Base-by-base conservation (phyloP, 2,888 invertebrate species). In the Oxyscelio sp. region DNA sequence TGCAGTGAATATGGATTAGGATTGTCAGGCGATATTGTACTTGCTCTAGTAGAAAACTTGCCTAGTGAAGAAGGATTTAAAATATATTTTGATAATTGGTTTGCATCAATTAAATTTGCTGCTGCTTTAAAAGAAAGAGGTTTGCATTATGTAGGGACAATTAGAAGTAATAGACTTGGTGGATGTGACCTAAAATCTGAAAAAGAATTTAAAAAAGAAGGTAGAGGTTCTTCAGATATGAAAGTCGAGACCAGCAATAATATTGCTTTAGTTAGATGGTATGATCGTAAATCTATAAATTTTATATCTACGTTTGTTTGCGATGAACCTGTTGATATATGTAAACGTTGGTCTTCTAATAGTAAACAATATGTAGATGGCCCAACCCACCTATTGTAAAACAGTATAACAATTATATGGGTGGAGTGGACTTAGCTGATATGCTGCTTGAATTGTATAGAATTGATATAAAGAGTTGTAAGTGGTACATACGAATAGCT, bases 401-500 rank as follows among this genome's bases (percentile, higher is more conserved):
- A n/a, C 43, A 74, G 15, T 74, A 74, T 15, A 74, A 63, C 13
- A 63, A 2, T 38, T 73, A 40, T 34, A 73, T 73, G 45, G 54
- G 54, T 6, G 73, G 56, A 17, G 74, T 74, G 43, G 48, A 65
- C 48, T 19, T 75, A n/a, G 54, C 54, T 45, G 75, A 75, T 40
- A 75, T 75, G 75, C 65, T 75, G 21, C 19, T 75, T 2, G 75
- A 75, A 45, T 13, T 75, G 17, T 65, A 75, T 24, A 75, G 43
- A 24, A 75, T 75, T 22, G 24, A 65, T 27, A 24, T 75, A 13
- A 22, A 54, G 11, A 45, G 54, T 43, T 27, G 43, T 13, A 75
- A 65, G 54, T 65, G 74, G 63, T 74, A 74, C n/a, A 27, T n/a
- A 15, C 74, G 61, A 24, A 74, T 74, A 43, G 65, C 65, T 38